Conservation (phyloP, 2,888 invertebrate species). For the Ormyrus labotus region DNA sequence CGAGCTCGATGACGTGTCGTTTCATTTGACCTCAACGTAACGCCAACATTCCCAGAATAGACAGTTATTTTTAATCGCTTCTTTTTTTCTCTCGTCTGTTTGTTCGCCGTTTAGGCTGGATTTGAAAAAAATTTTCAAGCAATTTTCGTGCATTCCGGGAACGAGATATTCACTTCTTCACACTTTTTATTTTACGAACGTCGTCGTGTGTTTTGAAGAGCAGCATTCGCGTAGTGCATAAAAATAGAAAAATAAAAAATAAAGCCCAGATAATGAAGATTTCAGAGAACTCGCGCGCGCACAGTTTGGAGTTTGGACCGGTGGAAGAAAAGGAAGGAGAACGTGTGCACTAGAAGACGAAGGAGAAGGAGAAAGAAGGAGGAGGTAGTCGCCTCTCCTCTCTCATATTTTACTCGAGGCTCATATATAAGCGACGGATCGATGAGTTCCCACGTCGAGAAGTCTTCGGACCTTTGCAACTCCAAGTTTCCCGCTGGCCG, state of each 20-base stretch:
- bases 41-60: no score
- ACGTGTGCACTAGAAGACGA: neutral
- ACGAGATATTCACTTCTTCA: neutral
- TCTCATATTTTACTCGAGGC: neutral
- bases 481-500: neutral
- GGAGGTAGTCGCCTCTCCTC: neutral
- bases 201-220: no score
- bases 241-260: no score
- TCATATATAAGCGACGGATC: conserved; percentile 40
- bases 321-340: conserved; percentile 1
- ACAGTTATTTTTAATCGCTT: conserved; percentile 22
- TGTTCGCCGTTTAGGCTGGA: neutral
- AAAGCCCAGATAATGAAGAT: no score
- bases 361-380: neutral
- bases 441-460: conserved; percentile 34
- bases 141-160: neutral
- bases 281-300: no score
- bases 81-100: neutral
- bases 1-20: neutral
- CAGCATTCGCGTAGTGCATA: no score
- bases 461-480: conserved; percentile 3
- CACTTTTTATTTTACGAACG: no score
- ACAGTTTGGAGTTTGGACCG: neutral
- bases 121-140: conserved; percentile 1
- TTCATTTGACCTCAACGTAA: no score